Evolutionary conservation across 2,888 invertebrate genomes (phyloP).

Genomic region (Trachelus tabidus): DNA sequence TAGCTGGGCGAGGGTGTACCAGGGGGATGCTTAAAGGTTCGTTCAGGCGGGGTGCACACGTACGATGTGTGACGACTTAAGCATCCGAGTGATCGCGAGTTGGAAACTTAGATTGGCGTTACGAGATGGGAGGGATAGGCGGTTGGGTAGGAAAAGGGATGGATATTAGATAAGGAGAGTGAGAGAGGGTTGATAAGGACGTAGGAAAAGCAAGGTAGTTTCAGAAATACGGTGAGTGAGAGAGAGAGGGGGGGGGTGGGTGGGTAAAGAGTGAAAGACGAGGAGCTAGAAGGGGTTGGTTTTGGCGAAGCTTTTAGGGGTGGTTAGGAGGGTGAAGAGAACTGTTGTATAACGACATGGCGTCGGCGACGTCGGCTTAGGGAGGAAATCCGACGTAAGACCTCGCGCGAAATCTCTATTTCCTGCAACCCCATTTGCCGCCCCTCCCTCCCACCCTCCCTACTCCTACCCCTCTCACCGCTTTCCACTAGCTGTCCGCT

Average conservation of each 20-base stretch:
- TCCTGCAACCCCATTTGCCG: constrained; percentile 24
- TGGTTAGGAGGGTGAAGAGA: constrained; percentile 14
- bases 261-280: constrained; percentile 12
- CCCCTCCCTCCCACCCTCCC: neutral
- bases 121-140: constrained; percentile 36
- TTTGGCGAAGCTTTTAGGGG: constrained; percentile 8
- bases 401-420: constrained; percentile 54
- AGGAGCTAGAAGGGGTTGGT: constrained; percentile 5
- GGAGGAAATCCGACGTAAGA: constrained; percentile 59
- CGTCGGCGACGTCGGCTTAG: constrained; percentile 44
- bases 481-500: constrained; percentile 15
- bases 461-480: neutral
- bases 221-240: neutral
- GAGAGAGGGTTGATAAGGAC: constrained; percentile 14
- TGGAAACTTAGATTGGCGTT: constrained; percentile 59
- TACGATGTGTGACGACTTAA: constrained; percentile 42
- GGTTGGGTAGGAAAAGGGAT: no score
- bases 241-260: neutral
- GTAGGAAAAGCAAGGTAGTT: constrained; percentile 15
- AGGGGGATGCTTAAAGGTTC: no score
- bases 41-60: no score
- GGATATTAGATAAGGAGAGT: no score
- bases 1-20: no score
- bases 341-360: constrained; percentile 7
- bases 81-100: constrained; percentile 32